Evolutionary conservation across 2,797 vertebrate species (phyloP).

Genomic region (Eulemur coronatus): DNA sequence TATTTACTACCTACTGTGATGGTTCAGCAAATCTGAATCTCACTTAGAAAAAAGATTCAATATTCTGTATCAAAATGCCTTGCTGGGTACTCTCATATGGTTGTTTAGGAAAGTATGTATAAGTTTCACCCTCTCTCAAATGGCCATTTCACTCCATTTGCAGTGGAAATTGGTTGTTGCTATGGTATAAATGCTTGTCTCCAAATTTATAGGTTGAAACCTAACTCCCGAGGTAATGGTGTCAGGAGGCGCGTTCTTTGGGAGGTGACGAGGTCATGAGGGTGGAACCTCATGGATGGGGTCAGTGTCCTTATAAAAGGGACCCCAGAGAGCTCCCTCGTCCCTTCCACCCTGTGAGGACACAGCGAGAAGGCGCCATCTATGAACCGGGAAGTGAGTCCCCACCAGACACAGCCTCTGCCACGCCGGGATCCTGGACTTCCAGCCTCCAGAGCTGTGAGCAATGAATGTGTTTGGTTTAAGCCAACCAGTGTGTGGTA

Average conservation of each 20-base stretch:
- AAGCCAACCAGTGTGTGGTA: neutral
- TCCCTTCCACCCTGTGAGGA: neutral
- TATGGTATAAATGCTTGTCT: neutral
- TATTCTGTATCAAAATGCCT: neutral
- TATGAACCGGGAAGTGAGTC: neutral
- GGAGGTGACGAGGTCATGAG: neutral
- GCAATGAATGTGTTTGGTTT: neutral
- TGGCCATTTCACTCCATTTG: neutral
- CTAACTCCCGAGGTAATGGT: neutral
- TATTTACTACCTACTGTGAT: neutral
- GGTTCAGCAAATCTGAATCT: neutral
- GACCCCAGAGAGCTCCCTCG: neutral
- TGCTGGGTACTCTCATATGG: neutral
- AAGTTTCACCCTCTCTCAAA: neutral
- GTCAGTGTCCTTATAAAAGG: neutral
- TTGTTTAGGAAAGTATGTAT: neutral
- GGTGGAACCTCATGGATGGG: neutral
- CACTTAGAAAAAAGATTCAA: neutral
- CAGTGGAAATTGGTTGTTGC: neutral
- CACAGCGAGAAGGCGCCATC: neutral
- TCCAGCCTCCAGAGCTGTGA: neutral
- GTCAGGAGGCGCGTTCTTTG: neutral
- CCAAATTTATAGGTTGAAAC: neutral
- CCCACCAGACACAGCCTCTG: neutral
- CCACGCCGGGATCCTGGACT: accelerated